phyloP scores from a whole-genome alignment of 2,797 vertebrate genomes.

The Centroberyx gerrardi region DNA sequence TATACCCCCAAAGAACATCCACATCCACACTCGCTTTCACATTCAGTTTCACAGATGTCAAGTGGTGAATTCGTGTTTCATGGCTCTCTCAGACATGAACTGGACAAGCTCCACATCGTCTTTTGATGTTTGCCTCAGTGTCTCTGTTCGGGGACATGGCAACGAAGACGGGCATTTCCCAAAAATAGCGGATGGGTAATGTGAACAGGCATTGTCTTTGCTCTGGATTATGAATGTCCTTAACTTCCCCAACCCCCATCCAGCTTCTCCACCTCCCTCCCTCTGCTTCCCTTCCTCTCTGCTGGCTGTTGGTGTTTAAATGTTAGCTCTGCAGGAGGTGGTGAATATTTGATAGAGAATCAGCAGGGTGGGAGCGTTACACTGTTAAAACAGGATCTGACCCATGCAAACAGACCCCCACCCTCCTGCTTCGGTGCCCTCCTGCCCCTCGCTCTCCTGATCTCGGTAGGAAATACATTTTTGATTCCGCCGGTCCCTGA shows the following conservation, averaged over 20 bases:
- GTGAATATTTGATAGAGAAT: constrained; percentile 81
- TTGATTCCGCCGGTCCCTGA: constrained; percentile 6
- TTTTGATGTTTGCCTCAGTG: constrained; percentile 16
- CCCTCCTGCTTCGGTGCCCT: constrained; percentile 15
- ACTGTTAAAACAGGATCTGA: constrained; percentile 53
- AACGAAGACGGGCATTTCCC: constrained; percentile 42
- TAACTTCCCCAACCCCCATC: constrained; percentile 62
- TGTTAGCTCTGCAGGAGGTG: constrained; percentile 70
- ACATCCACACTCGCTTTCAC: constrained; percentile 20
- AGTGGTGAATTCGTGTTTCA: constrained; percentile 30
- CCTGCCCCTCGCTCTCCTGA: constrained; percentile 15
- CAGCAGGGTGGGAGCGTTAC: constrained; percentile 53
- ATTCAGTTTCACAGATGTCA: constrained; percentile 18
- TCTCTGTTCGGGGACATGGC: constrained; percentile 18
- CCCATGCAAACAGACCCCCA: constrained; percentile 36
- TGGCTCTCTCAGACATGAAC: constrained; percentile 23
- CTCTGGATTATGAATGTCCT: constrained; percentile 72
- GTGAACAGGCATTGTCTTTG: constrained; percentile 55
- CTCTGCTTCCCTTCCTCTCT: constrained; percentile 26
- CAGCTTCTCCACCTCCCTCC: constrained; percentile 42
- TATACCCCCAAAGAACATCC: constrained; percentile 38
- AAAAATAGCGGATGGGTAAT: constrained; percentile 62
- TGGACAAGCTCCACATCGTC: constrained; percentile 10
- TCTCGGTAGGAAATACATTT: constrained; percentile 15
- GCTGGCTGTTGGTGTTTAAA: constrained; percentile 64